Conservation (phyloP, 2,113 vertebrate genomes). For the Pygathrix nemaeus region DNA sequence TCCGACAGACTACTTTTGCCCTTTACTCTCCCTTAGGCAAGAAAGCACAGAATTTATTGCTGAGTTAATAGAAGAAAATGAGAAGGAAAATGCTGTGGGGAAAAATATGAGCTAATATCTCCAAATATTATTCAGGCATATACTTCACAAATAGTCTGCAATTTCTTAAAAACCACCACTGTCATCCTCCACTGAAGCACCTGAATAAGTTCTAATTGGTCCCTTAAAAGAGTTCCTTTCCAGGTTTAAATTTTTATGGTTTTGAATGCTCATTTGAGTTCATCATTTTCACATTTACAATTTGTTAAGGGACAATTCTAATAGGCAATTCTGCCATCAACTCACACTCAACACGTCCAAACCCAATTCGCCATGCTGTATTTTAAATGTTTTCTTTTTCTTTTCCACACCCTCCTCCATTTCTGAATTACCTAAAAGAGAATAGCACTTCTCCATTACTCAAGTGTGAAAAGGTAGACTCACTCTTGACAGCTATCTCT, state of each 20-base stretch:
- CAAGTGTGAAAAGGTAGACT: neutral
- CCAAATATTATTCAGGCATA: slow-evolving; percentile 16
- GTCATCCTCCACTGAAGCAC: neutral
- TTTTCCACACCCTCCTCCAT: neutral
- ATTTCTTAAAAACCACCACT: slow-evolving; percentile 35
- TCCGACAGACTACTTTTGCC: neutral
- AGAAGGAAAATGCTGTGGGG: slow-evolving; percentile 11
- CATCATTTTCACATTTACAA: neutral
- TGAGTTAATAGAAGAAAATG: slow-evolving; percentile 55
- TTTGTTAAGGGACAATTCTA: slow-evolving; percentile 9
- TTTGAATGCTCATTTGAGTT: slow-evolving; percentile 39
- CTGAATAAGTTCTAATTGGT: slow-evolving; percentile 27
- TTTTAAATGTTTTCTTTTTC: neutral
- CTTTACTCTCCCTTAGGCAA: slow-evolving; percentile 5
- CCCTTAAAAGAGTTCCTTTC: slow-evolving; percentile 32
- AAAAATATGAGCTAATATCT: neutral
- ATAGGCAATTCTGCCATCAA: neutral
- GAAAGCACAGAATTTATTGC: slow-evolving; percentile 22
- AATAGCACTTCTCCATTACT: neutral
- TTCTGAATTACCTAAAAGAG: slow-evolving; percentile 1
- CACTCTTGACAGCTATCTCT: neutral
- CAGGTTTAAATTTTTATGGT: slow-evolving; percentile 31
- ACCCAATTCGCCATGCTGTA: neutral
- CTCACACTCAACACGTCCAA: neutral
- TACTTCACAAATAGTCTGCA: neutral